Evolutionary conservation across 2,113 vertebrate genomes (phyloP).

Genomic region (Bungarus multicinctus): DNA sequence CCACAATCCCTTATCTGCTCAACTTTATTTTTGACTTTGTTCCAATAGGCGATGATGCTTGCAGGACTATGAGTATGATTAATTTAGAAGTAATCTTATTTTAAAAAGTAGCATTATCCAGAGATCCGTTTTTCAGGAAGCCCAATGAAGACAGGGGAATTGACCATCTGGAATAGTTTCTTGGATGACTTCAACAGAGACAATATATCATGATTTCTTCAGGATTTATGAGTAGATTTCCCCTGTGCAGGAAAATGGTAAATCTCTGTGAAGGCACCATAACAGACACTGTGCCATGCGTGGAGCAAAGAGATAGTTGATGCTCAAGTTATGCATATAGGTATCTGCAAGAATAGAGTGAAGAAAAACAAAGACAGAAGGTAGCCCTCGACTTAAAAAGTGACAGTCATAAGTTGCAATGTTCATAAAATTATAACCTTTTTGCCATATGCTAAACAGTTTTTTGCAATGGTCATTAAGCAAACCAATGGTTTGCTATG

Average conservation of each 20-base stretch:
- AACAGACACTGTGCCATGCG: neutral
- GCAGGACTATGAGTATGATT: neutral
- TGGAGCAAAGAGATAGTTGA: neutral
- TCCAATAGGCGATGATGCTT: neutral
- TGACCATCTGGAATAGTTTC: neutral
- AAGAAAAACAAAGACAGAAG: neutral
- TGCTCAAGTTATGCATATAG: neutral
- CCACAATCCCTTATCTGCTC: neutral
- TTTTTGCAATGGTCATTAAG: neutral
- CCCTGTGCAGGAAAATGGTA: neutral
- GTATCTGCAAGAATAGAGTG: neutral
- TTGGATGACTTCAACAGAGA: neutral
- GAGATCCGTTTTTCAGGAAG: neutral
- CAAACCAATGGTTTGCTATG: neutral
- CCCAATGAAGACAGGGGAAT: too few species aligned
- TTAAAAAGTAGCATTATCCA: slow-evolving; percentile 9
- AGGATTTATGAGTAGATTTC: neutral
- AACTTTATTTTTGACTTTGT: neutral
- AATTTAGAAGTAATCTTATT: neutral
- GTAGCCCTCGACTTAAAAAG: neutral
- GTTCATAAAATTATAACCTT: neutral
- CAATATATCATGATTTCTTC: neutral
- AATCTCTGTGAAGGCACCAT: neutral
- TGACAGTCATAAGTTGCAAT: neutral
- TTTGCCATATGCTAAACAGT: neutral